Conservation (phyloP, 37 sponge, comb jelly and placozoan genomes). For the Haliclona indistincta region DNA sequence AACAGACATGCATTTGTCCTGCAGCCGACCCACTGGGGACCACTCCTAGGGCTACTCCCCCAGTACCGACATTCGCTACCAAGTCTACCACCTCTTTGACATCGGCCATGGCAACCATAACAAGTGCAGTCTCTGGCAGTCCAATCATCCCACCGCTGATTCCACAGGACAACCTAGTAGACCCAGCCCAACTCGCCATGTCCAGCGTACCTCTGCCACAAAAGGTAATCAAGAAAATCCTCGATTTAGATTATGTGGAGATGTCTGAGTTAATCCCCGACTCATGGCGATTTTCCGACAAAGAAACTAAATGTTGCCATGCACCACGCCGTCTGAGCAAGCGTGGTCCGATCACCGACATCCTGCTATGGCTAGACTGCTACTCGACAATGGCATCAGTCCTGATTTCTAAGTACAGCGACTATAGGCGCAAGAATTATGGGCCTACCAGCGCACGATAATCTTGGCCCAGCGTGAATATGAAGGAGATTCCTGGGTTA, state of each 20-base stretch:
- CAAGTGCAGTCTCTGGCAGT: too few relatives aligned
- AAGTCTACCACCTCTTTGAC: too few relatives aligned
- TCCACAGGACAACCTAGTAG: too few relatives aligned
- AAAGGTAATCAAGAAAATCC: constrained; percentile 6
- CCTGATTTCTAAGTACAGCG: constrained; percentile 19
- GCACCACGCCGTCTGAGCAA: neutral
- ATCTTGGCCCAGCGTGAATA: neutral
- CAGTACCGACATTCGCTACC: too few relatives aligned
- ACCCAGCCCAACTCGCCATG: neutral
- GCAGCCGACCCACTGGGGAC: too few relatives aligned
- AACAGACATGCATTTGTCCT: too few relatives aligned
- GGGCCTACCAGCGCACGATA: constrained; percentile 13
- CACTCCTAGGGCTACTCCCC: too few relatives aligned
- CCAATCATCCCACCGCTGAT: too few relatives aligned
- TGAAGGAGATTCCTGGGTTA: constrained; percentile 9
- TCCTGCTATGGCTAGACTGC: constrained; percentile 33
- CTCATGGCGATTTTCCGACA: constrained; percentile 13
- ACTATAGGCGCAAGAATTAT: constrained; percentile 5
- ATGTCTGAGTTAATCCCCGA: constrained; percentile 40
- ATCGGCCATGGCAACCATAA: too few relatives aligned
- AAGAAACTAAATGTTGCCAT: constrained; percentile 5
- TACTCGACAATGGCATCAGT: constrained; percentile 18
- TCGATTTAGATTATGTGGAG: constrained; percentile 23
- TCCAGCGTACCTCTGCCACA: neutral
- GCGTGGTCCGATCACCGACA: constrained; percentile 23